These are phyloP conservation scores for Lerista edwardsae DNA, from an alignment of 2,797 vertebrate genomes.

Conservation along the genomic window DNA sequence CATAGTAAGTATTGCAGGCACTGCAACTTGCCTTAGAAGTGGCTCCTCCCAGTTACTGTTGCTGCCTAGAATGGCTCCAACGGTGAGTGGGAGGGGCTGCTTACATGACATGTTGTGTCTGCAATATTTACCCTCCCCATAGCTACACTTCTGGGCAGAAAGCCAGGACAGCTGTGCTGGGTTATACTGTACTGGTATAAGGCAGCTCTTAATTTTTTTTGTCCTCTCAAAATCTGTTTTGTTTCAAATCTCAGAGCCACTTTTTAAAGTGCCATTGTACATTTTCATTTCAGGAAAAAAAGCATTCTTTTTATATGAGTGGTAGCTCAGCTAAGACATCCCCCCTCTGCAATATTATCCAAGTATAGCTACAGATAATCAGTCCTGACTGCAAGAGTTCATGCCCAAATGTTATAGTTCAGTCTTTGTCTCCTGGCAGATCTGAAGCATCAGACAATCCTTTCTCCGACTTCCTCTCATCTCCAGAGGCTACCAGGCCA, in stretches of 20 bases:
- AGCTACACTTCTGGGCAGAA: background rate
- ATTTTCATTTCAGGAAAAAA: conserved; percentile 20
- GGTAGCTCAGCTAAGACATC: conserved; percentile 17
- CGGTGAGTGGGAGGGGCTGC: no score
- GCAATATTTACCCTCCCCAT: no score
- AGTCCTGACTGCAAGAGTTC: conserved; percentile 56
- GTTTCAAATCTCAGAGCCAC: background rate
- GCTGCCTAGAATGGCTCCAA: no score
- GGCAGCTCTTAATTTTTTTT: background rate
- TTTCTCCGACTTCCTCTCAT: conserved; percentile 58
- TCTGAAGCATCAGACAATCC: conserved; percentile 51
- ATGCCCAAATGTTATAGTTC: conserved; percentile 45
- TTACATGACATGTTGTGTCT: no score
- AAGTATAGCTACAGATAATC: conserved; percentile 61
- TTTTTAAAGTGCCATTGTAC: conserved; percentile 24
- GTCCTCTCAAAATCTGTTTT: no score
- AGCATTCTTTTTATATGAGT: conserved; percentile 23
- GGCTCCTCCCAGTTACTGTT: no score
- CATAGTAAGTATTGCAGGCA: no score
- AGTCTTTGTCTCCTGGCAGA: conserved; percentile 60
- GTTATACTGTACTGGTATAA: background rate
- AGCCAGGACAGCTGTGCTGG: background rate
- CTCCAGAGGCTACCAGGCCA: conserved; percentile 53
- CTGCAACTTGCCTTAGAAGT: no score
- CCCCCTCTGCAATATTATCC: conserved; percentile 59